phyloP scores from a whole-genome alignment of 2,888 invertebrate genomes.

The Hirtodrosophila alboralis region DNA sequence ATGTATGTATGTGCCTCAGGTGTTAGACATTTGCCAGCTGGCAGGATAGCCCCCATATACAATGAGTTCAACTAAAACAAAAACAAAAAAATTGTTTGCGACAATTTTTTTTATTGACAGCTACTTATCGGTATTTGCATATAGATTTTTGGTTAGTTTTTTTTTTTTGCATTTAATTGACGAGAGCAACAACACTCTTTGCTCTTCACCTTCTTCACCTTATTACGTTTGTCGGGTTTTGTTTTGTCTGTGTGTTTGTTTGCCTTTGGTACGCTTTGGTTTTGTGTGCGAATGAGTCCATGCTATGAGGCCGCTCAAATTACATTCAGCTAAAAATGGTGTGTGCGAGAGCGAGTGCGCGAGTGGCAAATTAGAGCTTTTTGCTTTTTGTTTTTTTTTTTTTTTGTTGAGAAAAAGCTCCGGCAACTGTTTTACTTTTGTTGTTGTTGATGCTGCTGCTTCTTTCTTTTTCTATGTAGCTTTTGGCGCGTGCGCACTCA shows the following conservation, averaged over 20 bases:
- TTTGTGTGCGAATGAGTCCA: conserved; percentile 77
- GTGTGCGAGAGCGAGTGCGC: conserved; percentile 73
- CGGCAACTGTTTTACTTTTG: conserved; percentile 8
- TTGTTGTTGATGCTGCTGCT: too few species aligned
- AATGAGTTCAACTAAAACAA: conserved; percentile 50
- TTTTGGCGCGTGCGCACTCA: conserved; percentile 68
- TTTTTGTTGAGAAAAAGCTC: conserved; percentile 40
- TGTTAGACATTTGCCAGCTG: conserved; percentile 52
- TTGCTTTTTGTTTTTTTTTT: too few species aligned
- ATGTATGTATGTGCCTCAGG: conserved; percentile 21
- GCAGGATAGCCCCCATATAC: conserved; percentile 45
- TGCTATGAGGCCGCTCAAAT: conserved; percentile 82
- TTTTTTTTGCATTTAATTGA: conserved; percentile 38
- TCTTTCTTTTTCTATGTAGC: conserved; percentile 1
- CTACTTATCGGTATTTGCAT: conserved; percentile 25
- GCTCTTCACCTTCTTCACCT: conserved; percentile 47
- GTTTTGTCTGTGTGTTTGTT: conserved; percentile 9
- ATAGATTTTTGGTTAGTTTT: conserved; percentile 18
- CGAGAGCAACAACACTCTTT: conserved; percentile 30
- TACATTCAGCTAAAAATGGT: conserved; percentile 85
- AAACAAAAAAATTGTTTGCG: conserved; percentile 16
- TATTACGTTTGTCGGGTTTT: conserved; percentile 23
- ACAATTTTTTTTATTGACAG: conserved; percentile 26
- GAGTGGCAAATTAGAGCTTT: conserved; percentile 49
- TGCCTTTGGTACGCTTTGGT: background rate